Evolutionary conservation across 2,113 vertebrate genomes (phyloP), one percentile per base, ranked within the genome.

Genomic region (Dasyprocta punctata): DNA sequence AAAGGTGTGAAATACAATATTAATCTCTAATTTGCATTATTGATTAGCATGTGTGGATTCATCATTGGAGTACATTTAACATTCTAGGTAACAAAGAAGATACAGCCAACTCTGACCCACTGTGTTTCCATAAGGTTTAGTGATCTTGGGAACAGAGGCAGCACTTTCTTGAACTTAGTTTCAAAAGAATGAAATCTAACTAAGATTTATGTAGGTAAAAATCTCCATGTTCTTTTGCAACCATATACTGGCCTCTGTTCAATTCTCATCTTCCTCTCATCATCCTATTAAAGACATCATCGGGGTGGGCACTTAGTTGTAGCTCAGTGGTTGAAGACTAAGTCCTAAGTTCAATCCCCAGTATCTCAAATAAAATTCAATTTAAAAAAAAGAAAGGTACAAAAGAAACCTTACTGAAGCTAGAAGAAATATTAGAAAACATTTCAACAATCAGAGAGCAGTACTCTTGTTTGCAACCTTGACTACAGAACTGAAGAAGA

Each of bases 161-260:
- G 61, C 36, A 36, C 38, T 97, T 84, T 67, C 82, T 95, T 56
- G 58, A 81, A 28, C 17, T 16, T 77, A 26, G 3, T 81, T 88
- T 61, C 38, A 77, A 92, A 75, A 93, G 78, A 26, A 90, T 67
- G 84, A 90, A 90, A 92, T 56, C 12, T 91, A 47, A 90, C 56
- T 44, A 84, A 89, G 17, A 36, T 96, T 86, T 92, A 54, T 61
- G 0, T 41, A 73, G 81, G 13, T 87, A 47, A 87, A 60, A 88
- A 81, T 56, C 75, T 90, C 41, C 26, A 1, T 44, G 65, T 86
- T 86, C 54, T 20, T 1, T 9, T 92, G 33, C 5, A 36, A 20
- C 17, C 38, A 12, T n/a, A 7, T 77, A 86, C 36, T 0, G 78
- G n/a, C 20, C 36, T 30, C n/a, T 52, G 78, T 10, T 52, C 22